Evolutionary conservation across 2,888 invertebrate genomes (phyloP), one percentile per base, ranked within the genome.

Genomic region (Hemaris fuciformis): DNA sequence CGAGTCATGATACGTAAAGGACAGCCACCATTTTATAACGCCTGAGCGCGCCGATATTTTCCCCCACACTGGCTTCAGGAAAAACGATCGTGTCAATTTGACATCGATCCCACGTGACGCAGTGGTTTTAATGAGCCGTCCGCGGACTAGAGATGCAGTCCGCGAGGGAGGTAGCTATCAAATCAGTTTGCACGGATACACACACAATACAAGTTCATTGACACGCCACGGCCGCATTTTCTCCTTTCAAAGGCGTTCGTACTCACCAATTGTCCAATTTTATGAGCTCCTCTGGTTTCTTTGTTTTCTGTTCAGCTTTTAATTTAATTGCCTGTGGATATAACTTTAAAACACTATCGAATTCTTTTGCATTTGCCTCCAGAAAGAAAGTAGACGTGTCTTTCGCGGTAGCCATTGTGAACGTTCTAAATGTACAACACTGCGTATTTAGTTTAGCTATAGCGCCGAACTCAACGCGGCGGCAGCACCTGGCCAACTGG

Each of bases 221-320:
- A 93, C 93, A 93, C 93, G 92, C 91, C 92, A 92, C 93, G 92
- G 92, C 92, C 92, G 93, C 93, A 91, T 92, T 93, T 93, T 92
- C 92, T 91, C 91, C 89, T 89, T 87, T 80, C 84, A 87, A 91
- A 90, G 88, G 86, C 88, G 89, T 89, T 87, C 80, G 81, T 84
- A 95, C 97, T 97, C 94, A 97, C 98, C 98, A 98, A 89, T 97
- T 96, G 94, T 98, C 98, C 93, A 98, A 94, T 93, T 98, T 98
- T 91, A 98, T 96, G 84, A 98, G 95, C 93, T 98, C 98, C 89
- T 98, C 98, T 62, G 98, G 97, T 93, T 97, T 98, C 94, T 98
- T 98, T 87, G 95, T 96, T 89, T 96, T 97, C 89, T 95, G 95
- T 88, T 98, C 97, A 69, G 98, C 98, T 93, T 98, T 98, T 77